A percentile compares a stretch with the other conserved stretches of the same genome.
Conservation (phyloP, 2,888 invertebrate species). For the Tetragonula carbonaria region DNA sequence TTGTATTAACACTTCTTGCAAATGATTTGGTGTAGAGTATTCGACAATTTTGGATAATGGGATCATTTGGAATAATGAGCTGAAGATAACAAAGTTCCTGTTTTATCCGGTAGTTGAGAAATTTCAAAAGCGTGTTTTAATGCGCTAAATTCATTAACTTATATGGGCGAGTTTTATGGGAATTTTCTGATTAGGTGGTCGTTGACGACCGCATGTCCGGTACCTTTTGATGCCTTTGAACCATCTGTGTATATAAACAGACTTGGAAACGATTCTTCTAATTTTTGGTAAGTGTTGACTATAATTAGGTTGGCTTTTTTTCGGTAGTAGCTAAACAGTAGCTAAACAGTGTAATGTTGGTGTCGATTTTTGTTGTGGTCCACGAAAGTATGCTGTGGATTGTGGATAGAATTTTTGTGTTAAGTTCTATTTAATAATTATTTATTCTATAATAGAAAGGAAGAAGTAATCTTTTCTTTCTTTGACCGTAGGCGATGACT, state of each 20-base stretch:
- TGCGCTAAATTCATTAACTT: neutral
- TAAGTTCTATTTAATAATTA: neutral
- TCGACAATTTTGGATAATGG: neutral
- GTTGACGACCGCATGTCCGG: neutral
- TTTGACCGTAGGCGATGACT: neutral
- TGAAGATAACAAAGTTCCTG: slow-evolving; percentile 10
- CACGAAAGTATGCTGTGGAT: neutral
- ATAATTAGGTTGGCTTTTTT: neutral
- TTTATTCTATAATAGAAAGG: no score
- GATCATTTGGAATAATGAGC: neutral
- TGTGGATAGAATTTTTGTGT: neutral
- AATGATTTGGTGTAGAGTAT: neutral
- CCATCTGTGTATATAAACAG: neutral
- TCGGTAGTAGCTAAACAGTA: neutral
- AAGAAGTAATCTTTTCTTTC: neutral
- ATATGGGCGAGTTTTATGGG: neutral
- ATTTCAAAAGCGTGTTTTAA: neutral
- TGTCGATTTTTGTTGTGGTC: neutral
- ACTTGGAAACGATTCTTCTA: neutral
- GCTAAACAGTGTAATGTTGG: neutral
- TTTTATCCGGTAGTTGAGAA: neutral
- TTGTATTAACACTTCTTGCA: neutral
- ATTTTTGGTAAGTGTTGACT: neutral
- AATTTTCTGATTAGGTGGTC: neutral
- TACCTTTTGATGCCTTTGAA: neutral